Evolutionary conservation across 2,797 vertebrate genomes (phyloP).

Genomic region (Chaetophractus vellerosus): DNA sequence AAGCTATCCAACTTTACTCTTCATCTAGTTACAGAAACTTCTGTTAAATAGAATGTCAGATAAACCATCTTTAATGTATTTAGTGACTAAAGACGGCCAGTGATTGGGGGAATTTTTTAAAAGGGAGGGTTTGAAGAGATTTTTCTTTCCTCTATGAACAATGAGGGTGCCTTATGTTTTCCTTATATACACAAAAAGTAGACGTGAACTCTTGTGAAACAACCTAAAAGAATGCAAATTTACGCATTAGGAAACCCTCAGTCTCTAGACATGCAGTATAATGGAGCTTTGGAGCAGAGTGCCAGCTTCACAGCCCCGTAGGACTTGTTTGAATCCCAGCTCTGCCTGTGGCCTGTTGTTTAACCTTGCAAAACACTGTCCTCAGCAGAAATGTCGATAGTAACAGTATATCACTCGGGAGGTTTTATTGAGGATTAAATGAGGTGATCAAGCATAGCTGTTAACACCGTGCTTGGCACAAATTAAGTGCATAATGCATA

Average conservation of each 20-base stretch:
- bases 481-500: background rate
- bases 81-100: background rate
- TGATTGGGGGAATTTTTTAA: conserved; percentile 23
- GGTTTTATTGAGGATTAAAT: background rate
- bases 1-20: conserved; percentile 21
- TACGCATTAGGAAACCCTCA: background rate
- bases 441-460: background rate
- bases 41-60: background rate
- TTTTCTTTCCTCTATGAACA: conserved; percentile 1
- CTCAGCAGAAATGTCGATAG: background rate
- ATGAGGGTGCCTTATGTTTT: background rate
- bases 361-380: background rate
- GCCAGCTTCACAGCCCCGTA: background rate
- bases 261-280: background rate
- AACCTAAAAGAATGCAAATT: background rate
- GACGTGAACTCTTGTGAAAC: background rate
- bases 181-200: background rate
- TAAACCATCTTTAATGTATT: conserved; percentile 52
- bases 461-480: background rate
- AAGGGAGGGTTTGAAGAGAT: background rate
- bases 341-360: background rate
- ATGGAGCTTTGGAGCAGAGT: background rate
- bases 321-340: background rate
- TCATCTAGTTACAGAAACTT: background rate
- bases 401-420: background rate